A percentile compares a stretch with the other conserved stretches of the same genome.
phyloP scores from a whole-genome alignment of 2,113 vertebrate species.

The Menidia beryllina region DNA sequence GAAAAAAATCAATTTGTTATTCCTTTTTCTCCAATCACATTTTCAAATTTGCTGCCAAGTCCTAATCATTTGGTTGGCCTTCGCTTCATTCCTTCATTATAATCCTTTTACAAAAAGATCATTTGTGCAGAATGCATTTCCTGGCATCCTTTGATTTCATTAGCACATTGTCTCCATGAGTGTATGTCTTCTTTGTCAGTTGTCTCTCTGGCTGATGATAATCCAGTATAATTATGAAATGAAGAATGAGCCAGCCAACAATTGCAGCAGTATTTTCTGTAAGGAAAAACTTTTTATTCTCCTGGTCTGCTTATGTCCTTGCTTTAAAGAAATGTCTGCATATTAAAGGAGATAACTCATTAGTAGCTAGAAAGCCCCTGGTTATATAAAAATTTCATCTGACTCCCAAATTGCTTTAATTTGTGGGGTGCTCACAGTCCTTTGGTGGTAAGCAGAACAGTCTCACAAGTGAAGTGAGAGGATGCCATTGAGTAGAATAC shows the following conservation, averaged over 20 bases:
- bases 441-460: slow-evolving; percentile 18
- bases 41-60: background rate
- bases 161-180: slow-evolving; percentile 66
- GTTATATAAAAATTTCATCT: slow-evolving; percentile 60
- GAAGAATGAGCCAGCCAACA: slow-evolving; percentile 72
- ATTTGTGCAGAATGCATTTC: slow-evolving; percentile 60
- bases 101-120: slow-evolving; percentile 48
- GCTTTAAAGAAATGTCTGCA: slow-evolving; percentile 73
- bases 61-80: slow-evolving; percentile 27
- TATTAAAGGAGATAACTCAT: slow-evolving; percentile 69
- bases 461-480: slow-evolving; percentile 6
- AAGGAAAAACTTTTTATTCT: slow-evolving; percentile 58
- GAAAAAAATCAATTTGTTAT: background rate
- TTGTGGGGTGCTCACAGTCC: slow-evolving; percentile 38
- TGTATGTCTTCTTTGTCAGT: slow-evolving; percentile 62
- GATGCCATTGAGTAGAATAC: slow-evolving; percentile 24
- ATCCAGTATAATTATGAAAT: slow-evolving; percentile 74
- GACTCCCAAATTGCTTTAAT: slow-evolving; percentile 57
- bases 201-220: slow-evolving; percentile 76
- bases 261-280: slow-evolving; percentile 71
- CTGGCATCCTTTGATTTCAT: slow-evolving; percentile 74
- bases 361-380: slow-evolving; percentile 51
- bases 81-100: slow-evolving; percentile 9
- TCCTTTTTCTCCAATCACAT: slow-evolving; percentile 17
- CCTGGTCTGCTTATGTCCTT: slow-evolving; percentile 59